Base-by-base conservation (phyloP, 2,113 vertebrate genomes). In the Channa argus region DNA sequence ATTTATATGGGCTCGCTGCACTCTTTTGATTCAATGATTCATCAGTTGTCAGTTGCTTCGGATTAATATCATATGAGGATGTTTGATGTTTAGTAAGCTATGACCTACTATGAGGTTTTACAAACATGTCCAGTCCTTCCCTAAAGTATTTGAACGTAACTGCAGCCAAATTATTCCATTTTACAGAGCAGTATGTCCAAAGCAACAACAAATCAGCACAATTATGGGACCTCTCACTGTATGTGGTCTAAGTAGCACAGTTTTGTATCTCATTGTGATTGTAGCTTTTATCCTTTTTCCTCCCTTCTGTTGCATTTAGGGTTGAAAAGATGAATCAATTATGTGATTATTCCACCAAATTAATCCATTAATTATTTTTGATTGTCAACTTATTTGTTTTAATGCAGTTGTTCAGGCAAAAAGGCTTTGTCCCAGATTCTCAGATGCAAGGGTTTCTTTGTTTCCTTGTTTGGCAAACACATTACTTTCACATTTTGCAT, bases 31-130 rank as follows among this genome's bases (percentile, higher is more conserved):
- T 85, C n/a, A 77, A 87, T 82, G 60, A 87, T 85, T 88, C 49
- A 82, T 83, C 53, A 34, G 56, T 73, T 43, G 54, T 77, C 83
- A 74, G 61, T 77, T 79, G 60, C 55, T 77, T 86, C 80, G 64
- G 74, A 92, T 83, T 54, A 79, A 77, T 68, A 87, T 60, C 79
- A 67, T 47, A 79, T 45, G 34, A 71, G 14, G 49, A 76, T 87
- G 79, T 88, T 92, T 88, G 74, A 86, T 84, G 71, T 80, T 85
- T 71, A 71, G 79, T 67, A 71, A 86, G 72, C 50, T 61, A 3
- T 81, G 69, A 85, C 84, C 84, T 61, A 64, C 71, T 77, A 39
- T 2, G 3, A 37, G 47, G 33, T 79, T 86, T 39, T 82, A 84
- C 83, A 74, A 83, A 72, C 47, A 64, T 55, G 60, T 59, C 73